These are phyloP conservation scores for Congeria kusceri DNA, from an alignment of 2,888 invertebrate species.

Conservation along the genomic window DNA sequence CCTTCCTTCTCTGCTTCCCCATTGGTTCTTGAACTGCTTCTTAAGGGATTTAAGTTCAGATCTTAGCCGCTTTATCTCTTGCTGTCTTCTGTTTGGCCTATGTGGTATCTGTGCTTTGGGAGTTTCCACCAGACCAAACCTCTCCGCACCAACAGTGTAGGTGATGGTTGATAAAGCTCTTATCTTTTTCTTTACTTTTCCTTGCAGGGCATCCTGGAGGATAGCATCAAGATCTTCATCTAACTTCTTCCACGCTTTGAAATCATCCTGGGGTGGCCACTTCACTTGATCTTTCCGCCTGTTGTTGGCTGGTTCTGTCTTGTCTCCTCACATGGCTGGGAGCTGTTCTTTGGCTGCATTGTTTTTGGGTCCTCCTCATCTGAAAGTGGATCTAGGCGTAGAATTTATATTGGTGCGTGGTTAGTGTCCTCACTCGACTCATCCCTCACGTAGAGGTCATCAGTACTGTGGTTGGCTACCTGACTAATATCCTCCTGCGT, in stretches of 20 bases:
- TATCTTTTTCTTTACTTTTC: conserved; percentile 9
- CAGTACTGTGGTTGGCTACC: conserved; percentile 1
- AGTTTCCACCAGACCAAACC: conserved; percentile 5
- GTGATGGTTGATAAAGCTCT: background rate
- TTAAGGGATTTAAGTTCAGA: conserved; percentile 4
- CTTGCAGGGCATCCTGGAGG: background rate
- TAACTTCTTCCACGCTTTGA: conserved; percentile 3
- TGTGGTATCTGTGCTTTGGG: background rate
- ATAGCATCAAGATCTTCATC: conserved; percentile 16
- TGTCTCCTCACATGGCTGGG: no score
- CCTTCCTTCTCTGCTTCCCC: conserved; percentile 14
- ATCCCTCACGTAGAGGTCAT: background rate
- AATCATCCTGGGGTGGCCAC: background rate
- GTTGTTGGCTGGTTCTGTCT: no score
- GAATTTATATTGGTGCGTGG: no score
- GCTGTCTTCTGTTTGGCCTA: conserved; percentile 15
- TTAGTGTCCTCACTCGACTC: no score
- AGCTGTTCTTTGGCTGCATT: background rate
- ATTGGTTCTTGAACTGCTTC: conserved; percentile 9
- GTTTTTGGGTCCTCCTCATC: conserved; percentile 1
- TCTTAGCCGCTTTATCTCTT: conserved; percentile 5
- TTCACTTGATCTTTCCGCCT: background rate
- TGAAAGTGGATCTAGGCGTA: no score
- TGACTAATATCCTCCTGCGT: background rate
- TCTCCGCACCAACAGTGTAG: background rate